Evolutionary conservation across 1,140 invertebrate genomes (phyloP).

Genomic region (Leptinotarsa undecemlineata): DNA sequence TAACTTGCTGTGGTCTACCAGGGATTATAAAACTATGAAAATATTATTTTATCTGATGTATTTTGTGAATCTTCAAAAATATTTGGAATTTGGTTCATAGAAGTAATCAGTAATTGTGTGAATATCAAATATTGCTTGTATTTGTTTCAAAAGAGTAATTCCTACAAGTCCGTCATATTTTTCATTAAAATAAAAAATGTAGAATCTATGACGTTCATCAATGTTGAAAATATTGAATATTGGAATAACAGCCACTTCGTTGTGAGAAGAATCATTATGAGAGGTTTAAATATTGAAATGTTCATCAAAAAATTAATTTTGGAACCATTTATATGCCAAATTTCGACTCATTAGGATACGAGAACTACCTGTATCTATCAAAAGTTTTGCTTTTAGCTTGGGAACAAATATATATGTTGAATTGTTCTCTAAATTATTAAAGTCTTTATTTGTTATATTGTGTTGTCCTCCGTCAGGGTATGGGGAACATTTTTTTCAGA

Average conservation of each 20-base stretch:
- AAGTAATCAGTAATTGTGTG: too few relatives aligned
- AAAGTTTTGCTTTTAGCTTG: conserved; percentile 31
- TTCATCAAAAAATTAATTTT: conserved; percentile 6
- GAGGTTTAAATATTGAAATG: conserved; percentile 27
- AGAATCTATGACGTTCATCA: too few relatives aligned
- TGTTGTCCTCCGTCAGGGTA: background rate
- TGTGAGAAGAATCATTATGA: conserved; percentile 23
- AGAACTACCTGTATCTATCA: conserved; percentile 32
- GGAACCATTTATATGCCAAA: conserved; percentile 15
- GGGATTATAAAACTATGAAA: too few relatives aligned
- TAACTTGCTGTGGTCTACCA: too few relatives aligned
- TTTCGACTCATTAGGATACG: conserved; percentile 31
- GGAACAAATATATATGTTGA: background rate
- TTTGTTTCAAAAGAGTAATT: too few relatives aligned
- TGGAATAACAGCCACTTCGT: background rate
- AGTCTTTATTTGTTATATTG: background rate
- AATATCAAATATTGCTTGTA: too few relatives aligned
- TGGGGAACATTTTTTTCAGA: background rate
- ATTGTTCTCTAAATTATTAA: background rate
- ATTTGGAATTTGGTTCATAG: too few relatives aligned
- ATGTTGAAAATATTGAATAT: conserved; percentile 16
- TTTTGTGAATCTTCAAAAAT: too few relatives aligned
- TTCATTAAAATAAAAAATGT: too few relatives aligned
- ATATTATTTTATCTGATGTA: too few relatives aligned
- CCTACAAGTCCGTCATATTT: too few relatives aligned